Percentiles rank a stretch among this genome's conserved stretches.
phyloP scores from a whole-genome alignment of 1,140 invertebrate genomes.

The Hyposmocoma kahamanoa region DNA sequence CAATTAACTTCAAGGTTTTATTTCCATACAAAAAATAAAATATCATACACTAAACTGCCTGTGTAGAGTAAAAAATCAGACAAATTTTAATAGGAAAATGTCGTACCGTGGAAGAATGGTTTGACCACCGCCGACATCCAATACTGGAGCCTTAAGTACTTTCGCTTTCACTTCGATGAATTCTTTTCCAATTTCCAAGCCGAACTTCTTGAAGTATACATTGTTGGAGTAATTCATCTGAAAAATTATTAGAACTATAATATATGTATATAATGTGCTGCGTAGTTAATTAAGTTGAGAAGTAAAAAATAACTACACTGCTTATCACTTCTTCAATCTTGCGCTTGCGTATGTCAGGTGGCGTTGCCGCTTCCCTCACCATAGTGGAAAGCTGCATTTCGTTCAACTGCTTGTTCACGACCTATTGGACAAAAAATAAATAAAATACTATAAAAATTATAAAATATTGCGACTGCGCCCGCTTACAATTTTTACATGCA shows the following conservation, averaged over 20 bases:
- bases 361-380: conserved; percentile 79
- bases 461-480: too few species aligned
- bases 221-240: conserved; percentile 59
- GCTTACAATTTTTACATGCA: too few species aligned
- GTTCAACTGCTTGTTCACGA: conserved; percentile 59
- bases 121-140: conserved; percentile 32
- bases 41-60: too few species aligned
- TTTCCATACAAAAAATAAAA: too few species aligned
- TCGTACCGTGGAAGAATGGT: conserved; percentile 35
- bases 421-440: too few species aligned
- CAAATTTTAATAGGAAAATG: not conserved
- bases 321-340: conserved; percentile 78
- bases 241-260: not conserved
- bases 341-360: conserved; percentile 73
- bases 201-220: conserved; percentile 43
- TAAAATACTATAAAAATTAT: too few species aligned
- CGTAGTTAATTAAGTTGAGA: not conserved
- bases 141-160: conserved; percentile 35
- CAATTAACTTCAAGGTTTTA: too few species aligned
- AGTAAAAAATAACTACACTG: conserved; percentile 29
- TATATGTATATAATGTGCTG: not conserved
- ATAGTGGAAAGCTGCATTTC: conserved; percentile 76
- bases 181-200: conserved; percentile 42
- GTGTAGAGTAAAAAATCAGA: too few species aligned
- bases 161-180: conserved; percentile 47